Base-by-base conservation (phyloP, 2,113 vertebrate genomes). In the Colossoma macropomum region DNA sequence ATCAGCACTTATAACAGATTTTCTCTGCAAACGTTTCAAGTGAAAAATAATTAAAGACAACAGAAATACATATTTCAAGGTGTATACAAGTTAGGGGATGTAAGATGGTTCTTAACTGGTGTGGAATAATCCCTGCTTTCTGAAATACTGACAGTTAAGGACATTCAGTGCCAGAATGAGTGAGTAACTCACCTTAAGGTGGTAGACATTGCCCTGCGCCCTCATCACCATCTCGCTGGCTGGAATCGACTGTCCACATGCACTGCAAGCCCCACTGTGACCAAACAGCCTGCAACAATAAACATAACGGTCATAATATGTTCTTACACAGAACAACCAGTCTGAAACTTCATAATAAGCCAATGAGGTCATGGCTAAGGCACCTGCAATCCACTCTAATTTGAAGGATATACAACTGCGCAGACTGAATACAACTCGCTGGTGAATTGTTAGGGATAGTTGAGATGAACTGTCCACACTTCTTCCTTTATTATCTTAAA, bases 211-310 rank as follows among this genome's bases (percentile, higher is more conserved):
- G 62, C 93, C 93, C 85, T 95, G 95, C 16, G 94, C 93, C 85
- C 95, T 86, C 95, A 95, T 95, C 86, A 95, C 95, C 94, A 95
- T 94, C 89, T 95, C 95, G 59, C 94, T 95, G 72, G 95, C 93
- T 10, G 95, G 94, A 84, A 95, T 95, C 2, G 94, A 94, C 86
- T 93, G 94, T 60, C 93, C 93, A 76, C 95, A 95, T 5, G 95
- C 94, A 48, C 92, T 93, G 90, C 95, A 95, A 28, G 94, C 92
- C 4, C 95, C 95, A 45, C 93, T 93, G 89, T 94, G 93, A 87
- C 94, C 95, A 81, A 95, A 95, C 87, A 95, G 89, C 88, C 95
- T 95, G 91, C 11, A 65, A 52, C 27, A 73, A 74, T 32, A 74
- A 77, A 45, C 25, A 71, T 48, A 50, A 50, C 17, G 60, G 28